These are phyloP conservation scores for Camelus bactrianus DNA, from an alignment of 2,113 vertebrate genomes.

Conservation along the genomic window DNA sequence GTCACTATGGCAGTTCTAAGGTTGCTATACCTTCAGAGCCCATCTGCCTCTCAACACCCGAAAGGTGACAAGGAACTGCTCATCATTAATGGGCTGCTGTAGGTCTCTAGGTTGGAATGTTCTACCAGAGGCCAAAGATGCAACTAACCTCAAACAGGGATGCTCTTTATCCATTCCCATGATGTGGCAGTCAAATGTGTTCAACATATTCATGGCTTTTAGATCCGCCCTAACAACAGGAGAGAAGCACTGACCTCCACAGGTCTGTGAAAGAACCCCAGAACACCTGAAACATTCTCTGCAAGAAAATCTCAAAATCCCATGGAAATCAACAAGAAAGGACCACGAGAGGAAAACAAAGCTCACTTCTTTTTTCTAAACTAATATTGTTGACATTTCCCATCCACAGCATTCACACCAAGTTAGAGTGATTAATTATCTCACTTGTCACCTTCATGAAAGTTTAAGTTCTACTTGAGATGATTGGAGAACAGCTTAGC, in stretches of 20 bases:
- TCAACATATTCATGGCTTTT: background rate
- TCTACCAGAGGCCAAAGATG: background rate
- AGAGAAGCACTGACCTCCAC: background rate
- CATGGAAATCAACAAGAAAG: background rate
- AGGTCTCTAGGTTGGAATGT: background rate
- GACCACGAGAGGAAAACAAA: background rate
- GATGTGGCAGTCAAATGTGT: background rate
- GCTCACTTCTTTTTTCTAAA: background rate
- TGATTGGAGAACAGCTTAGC: background rate
- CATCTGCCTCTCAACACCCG: background rate
- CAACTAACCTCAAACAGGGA: background rate
- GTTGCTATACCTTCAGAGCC: background rate
- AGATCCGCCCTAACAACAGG: background rate
- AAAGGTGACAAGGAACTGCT: background rate
- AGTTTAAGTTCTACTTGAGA: constrained; percentile 51
- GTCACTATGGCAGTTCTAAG: background rate
- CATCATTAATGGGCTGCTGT: background rate
- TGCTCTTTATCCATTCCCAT: background rate
- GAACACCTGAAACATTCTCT: background rate
- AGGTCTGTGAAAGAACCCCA: background rate
- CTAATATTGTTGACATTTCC: constrained; percentile 20
- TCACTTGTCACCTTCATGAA: constrained; percentile 18
- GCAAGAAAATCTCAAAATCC: background rate
- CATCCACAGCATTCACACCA: constrained; percentile 12
- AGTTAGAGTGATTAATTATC: constrained; percentile 50